Conservation (phyloP, 2,113 vertebrate genomes). For the Thomomys bottae region DNA sequence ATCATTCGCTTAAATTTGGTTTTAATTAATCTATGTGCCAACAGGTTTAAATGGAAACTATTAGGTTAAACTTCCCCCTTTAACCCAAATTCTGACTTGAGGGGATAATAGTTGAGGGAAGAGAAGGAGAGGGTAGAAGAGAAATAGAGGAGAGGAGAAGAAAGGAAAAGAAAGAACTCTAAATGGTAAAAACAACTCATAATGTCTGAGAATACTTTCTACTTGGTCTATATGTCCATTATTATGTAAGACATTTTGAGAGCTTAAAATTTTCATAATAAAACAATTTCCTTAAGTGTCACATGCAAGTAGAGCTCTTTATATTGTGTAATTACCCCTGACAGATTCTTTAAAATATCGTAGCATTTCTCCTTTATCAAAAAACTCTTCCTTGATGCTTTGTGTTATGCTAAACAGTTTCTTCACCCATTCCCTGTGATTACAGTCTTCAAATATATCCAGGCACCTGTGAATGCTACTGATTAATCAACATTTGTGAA, state of each 20-base stretch:
- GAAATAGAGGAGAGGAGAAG: too few species aligned
- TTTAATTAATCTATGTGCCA: not conserved
- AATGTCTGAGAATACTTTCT: slow-evolving; percentile 1
- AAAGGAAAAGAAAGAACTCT: not conserved
- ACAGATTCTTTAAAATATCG: slow-evolving; percentile 56
- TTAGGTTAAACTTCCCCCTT: not conserved
- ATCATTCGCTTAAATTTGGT: not conserved
- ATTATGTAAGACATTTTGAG: slow-evolving; percentile 56
- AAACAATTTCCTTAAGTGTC: slow-evolving; percentile 49
- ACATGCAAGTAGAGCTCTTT: slow-evolving; percentile 45
- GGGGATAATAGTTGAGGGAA: too few species aligned
- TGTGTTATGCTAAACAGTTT: not conserved
- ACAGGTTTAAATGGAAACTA: not conserved
- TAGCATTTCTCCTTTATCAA: not conserved
- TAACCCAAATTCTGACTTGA: not conserved
- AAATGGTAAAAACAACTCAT: not conserved
- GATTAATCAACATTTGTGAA: not conserved
- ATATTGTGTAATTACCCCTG: slow-evolving; percentile 53
- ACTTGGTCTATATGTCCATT: not conserved
- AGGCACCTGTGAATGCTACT: not conserved
- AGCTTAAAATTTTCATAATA: slow-evolving; percentile 53
- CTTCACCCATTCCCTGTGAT: not conserved
- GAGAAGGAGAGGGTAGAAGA: too few species aligned
- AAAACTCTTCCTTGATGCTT: slow-evolving; percentile 25
- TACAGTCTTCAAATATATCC: not conserved